A percentile compares a stretch with the other conserved stretches of the same genome.
These are phyloP conservation scores for Strigops habroptila DNA, from an alignment of 2,113 vertebrate species.

Conservation along the genomic window DNA sequence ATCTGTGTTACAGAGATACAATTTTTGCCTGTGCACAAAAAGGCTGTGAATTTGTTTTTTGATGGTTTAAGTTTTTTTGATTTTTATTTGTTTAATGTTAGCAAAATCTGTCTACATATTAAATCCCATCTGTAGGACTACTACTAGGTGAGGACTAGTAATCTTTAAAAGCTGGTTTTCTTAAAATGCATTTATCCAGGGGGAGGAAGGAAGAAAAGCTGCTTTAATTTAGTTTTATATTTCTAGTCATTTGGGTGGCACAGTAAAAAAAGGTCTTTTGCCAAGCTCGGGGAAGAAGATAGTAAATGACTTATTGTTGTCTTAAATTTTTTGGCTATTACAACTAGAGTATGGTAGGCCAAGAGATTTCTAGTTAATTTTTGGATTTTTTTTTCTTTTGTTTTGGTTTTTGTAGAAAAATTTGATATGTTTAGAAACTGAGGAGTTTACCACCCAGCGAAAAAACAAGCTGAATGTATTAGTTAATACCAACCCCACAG, in stretches of 20 bases:
- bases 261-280: neutral
- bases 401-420: neutral
- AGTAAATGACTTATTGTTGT: neutral
- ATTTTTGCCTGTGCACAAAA: neutral
- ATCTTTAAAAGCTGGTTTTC: neutral
- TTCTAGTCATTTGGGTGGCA: neutral
- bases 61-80: neutral
- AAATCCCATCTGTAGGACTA: neutral
- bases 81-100: neutral
- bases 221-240: conserved; percentile 19
- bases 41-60: neutral
- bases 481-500: neutral
- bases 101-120: neutral
- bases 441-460: neutral
- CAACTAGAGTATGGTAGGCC: neutral
- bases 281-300: neutral
- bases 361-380: neutral
- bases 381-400: neutral
- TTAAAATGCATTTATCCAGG: neutral
- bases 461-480: neutral
- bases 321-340: neutral
- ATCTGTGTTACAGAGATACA: fast-evolving
- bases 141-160: neutral
- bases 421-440: neutral
- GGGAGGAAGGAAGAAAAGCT: neutral